Evolutionary conservation across 2,113 vertebrate genomes (phyloP), one percentile per base, ranked within the genome.

Genomic region (Boleophthalmus pectinirostris): DNA sequence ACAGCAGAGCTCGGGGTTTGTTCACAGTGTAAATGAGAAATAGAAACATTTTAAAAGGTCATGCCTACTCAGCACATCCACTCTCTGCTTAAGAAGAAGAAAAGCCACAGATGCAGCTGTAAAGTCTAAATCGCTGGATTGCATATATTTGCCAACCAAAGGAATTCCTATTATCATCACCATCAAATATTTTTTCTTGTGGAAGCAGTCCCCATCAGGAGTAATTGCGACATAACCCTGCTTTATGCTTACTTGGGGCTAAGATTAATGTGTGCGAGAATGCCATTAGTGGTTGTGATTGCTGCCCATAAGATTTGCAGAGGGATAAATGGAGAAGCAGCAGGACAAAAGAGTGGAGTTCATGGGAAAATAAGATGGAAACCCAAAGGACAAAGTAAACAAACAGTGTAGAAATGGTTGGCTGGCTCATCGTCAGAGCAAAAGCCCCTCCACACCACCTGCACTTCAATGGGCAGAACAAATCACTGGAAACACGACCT

Each of bases 271-370:
- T 83, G 70, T 77, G 9, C 1, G 68, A 76, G 66, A 72, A 85
- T 64, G 60, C 77, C 75, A 84, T 87, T 84, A 81, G 85, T 80
- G 81, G 85, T 83, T 57, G 77, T 66, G 87, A 86, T 73, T 68
- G 82, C 69, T 78, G 83, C 58, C 74, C 73, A 60, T 53, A 51
- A 79, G 73, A 77, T 61, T 74, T 77, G 70, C 58, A 29, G 54
- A 61, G 38, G 80, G 74, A 72, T 63, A 23, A 45, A 68, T 58
- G 18, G 53, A 74, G 72, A 68, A 13, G 63, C 70, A 69, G n/a
- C 1, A 54, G 73, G 73, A 78, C 49, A 75, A 67, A 79, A 25
- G 15, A 20, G 35, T 29, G 10, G 43, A 63, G 70, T 57, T 69
- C 58, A 53, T 70, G 77, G 45, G 66, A 38, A 14, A 56, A 66